These are phyloP conservation scores for Atta cephalotes DNA, from an alignment of 1,140 invertebrate genomes.

Conservation along the genomic window DNA sequence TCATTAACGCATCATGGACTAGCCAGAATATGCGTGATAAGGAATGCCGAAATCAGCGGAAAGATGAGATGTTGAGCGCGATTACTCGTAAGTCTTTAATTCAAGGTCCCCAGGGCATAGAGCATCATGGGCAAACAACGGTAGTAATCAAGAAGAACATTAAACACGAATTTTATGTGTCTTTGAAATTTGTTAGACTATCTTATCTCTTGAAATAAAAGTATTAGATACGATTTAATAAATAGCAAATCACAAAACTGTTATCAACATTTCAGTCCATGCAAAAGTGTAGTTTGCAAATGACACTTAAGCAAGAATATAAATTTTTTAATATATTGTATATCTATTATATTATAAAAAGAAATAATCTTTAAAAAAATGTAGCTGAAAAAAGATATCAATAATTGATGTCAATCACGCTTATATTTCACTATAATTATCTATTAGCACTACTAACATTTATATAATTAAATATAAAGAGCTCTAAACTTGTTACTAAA, in stretches of 20 bases:
- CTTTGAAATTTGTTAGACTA: neutral
- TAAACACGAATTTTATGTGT: conserved; percentile 23
- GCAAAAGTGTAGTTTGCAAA: neutral
- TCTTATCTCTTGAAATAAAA: neutral
- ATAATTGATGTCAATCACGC: neutral
- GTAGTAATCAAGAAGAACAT: neutral
- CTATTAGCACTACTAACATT: neutral
- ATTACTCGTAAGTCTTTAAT: conserved; percentile 15
- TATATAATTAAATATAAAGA: conserved; percentile 18
- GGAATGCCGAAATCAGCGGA: conserved; percentile 51
- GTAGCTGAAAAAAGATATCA: neutral
- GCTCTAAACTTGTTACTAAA: neutral
- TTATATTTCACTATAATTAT: neutral
- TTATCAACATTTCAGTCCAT: neutral
- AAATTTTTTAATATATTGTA: neutral
- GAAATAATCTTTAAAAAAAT: neutral
- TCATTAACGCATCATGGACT: conserved; percentile 39
- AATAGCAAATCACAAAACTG: neutral
- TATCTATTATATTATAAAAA: neutral
- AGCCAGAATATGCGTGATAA: conserved; percentile 58
- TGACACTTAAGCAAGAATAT: neutral
- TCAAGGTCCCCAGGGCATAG: conserved; percentile 16
- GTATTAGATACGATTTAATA: neutral
- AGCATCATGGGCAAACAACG: conserved; percentile 26
- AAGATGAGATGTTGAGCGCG: conserved; percentile 9